A percentile compares a stretch with the other conserved stretches of the same genome.
Evolutionary conservation across 2,113 vertebrate species (phyloP).

Genomic region (Peromyscus maniculatus): DNA sequence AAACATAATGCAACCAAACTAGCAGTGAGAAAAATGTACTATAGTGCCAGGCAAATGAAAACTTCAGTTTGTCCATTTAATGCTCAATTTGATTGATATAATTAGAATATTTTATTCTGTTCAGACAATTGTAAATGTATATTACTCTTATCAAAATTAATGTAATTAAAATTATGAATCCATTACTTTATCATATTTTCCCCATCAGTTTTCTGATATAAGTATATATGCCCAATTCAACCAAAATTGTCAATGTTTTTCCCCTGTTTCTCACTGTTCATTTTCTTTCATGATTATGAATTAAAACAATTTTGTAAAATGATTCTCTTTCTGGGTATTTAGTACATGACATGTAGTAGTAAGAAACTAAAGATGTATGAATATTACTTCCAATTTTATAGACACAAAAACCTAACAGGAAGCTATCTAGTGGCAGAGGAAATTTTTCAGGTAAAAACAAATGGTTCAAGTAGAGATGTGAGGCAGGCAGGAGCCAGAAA

Average conservation of each 20-base stretch:
- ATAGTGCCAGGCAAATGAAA: background rate
- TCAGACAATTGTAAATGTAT: background rate
- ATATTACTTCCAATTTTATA: background rate
- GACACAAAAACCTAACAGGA: background rate
- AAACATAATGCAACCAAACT: constrained; percentile 18
- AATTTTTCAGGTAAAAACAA: background rate
- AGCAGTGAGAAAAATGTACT: background rate
- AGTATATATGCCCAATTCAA: background rate
- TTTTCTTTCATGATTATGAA: background rate
- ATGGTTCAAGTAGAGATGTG: background rate
- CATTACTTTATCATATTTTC: background rate
- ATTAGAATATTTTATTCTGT: background rate
- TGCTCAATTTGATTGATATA: background rate
- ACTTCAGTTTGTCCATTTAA: background rate
- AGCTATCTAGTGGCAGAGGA: background rate
- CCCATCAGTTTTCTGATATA: background rate
- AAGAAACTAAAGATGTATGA: background rate
- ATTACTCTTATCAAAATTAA: background rate
- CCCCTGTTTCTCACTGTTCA: background rate
- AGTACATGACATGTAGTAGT: background rate
- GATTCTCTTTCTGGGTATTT: background rate
- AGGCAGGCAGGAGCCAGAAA: background rate
- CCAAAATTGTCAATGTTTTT: background rate
- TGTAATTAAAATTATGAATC: constrained; percentile 10
- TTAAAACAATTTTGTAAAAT: constrained; percentile 19